Conservation (phyloP, 64 coral and sea anemone species). For the Montipora capricornis region DNA sequence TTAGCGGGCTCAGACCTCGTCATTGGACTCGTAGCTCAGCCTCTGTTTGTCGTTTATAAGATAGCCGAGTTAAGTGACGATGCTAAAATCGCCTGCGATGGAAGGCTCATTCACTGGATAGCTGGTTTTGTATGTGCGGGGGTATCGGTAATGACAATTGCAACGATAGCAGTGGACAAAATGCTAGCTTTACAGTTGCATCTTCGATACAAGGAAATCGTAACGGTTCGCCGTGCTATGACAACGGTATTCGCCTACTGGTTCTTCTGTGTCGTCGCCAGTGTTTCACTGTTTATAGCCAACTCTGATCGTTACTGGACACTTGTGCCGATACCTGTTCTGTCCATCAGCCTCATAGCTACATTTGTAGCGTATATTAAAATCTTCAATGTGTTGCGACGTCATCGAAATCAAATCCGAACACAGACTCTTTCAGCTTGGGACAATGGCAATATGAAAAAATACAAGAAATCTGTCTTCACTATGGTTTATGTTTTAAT, state of each 20-base stretch:
- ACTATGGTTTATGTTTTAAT: slow-evolving; percentile 46
- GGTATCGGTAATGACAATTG: slow-evolving; percentile 62
- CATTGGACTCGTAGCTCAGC: slow-evolving; percentile 52
- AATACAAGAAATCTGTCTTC: slow-evolving; percentile 55
- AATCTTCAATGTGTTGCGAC: slow-evolving; percentile 38
- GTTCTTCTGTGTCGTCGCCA: background rate
- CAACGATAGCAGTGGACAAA: slow-evolving; percentile 51
- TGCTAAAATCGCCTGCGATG: slow-evolving; percentile 19
- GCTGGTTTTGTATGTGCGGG: slow-evolving; percentile 61
- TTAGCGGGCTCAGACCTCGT: slow-evolving; percentile 52
- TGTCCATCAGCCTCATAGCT: slow-evolving; percentile 22
- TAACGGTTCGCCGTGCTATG: slow-evolving; percentile 18
- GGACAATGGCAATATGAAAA: slow-evolving; percentile 21
- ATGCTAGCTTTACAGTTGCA: slow-evolving; percentile 36
- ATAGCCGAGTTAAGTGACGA: slow-evolving; percentile 28
- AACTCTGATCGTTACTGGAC: slow-evolving; percentile 68
- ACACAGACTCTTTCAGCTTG: slow-evolving; percentile 33
- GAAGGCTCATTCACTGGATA: slow-evolving; percentile 66
- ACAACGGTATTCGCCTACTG: background rate
- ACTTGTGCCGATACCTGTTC: slow-evolving; percentile 45
- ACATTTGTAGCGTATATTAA: slow-evolving; percentile 53
- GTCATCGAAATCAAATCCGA: slow-evolving; percentile 47
- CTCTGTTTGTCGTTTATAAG: slow-evolving; percentile 51
- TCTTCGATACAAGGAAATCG: slow-evolving; percentile 38
- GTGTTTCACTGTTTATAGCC: slow-evolving; percentile 13